Conservation (phyloP, 2,888 invertebrate genomes). For the Epinotia nisella region DNA sequence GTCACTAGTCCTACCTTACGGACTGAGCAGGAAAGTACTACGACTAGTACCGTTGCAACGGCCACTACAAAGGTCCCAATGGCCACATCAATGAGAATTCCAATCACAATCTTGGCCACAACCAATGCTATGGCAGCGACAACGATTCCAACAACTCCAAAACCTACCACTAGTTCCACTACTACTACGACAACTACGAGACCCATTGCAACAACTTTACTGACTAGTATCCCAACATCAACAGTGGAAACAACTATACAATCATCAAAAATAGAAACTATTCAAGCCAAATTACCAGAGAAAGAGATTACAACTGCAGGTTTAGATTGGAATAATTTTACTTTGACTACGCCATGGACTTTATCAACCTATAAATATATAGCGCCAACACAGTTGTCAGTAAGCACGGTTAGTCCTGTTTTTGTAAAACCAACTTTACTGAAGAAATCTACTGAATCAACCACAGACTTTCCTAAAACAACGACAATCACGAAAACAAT, state of each 20-base stretch:
- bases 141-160: slow-evolving; percentile 39
- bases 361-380: slow-evolving; percentile 22
- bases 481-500: slow-evolving; percentile 49
- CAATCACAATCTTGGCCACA: slow-evolving; percentile 35
- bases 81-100: slow-evolving; percentile 49
- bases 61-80: slow-evolving; percentile 43
- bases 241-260: slow-evolving; percentile 30
- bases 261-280: slow-evolving; percentile 26
- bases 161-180: slow-evolving; percentile 37
- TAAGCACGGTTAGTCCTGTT: slow-evolving; percentile 36
- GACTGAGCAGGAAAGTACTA: slow-evolving; percentile 53
- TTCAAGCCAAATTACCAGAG: slow-evolving; percentile 8
- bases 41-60: slow-evolving; percentile 39
- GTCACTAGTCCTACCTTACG: slow-evolving; percentile 52
- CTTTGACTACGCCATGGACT: slow-evolving; percentile 35
- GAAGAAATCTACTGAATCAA: slow-evolving; percentile 27
- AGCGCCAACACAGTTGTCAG: slow-evolving; percentile 28
- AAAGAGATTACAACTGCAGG: background rate
- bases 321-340: slow-evolving; percentile 12
- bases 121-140: slow-evolving; percentile 44
- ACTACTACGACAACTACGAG: slow-evolving; percentile 42
- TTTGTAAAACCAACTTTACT: slow-evolving; percentile 1
- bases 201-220: slow-evolving; percentile 44
- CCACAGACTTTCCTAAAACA: slow-evolving; percentile 40
- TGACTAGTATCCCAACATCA: slow-evolving; percentile 36